Evolutionary conservation across 2,888 invertebrate species (phyloP), one percentile per base, ranked within the genome.

Genomic region (Leptopilina syphax): DNA sequence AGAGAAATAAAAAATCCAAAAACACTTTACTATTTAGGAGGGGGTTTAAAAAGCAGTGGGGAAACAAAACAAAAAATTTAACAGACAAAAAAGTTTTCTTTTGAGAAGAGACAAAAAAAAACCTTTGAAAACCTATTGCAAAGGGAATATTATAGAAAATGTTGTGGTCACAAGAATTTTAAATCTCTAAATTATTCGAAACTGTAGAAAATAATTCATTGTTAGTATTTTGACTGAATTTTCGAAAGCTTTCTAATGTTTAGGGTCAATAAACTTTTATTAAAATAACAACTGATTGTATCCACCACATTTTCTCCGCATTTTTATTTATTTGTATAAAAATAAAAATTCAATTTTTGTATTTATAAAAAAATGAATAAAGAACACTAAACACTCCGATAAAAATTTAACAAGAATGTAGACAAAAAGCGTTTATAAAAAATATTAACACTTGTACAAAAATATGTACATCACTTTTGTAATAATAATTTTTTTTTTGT

Each of bases 381-480:
- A 34, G 34, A 34, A 34, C 34, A 34, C 34, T 34, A 34, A 34
- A 34, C 4, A 34, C 34, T 34, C 34, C 34, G 34, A 34, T 34
- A 1, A 57, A 57, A 57, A 57, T 12, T 12, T 5, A 57, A 57
- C 57, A 57, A 12, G 57, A 57, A 57, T 44, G 44, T 44, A 44
- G 44, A 44, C 1, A 44, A 44, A 44, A 44, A 8, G 34, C 44
- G 8, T 44, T 44, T 63, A 63, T 63, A 9, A 63, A 63, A 34
- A 63, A 10, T 63, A 63, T 8, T 63, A 63, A 63, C 63, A 63
- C 63, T 63, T 63, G 63, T 63, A 63, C 63, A 9, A 63, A 63
- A 63, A 63, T 24, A 9, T 63, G 9, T 63, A 9, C 24, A 60
- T 7, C n/a, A 60, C 7, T n/a, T n/a, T 60, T 12, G 34, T 34